Evolutionary conservation across 2,113 vertebrate species (phyloP), one percentile per base, ranked within the genome.

Genomic region (Struthidea cinerea): DNA sequence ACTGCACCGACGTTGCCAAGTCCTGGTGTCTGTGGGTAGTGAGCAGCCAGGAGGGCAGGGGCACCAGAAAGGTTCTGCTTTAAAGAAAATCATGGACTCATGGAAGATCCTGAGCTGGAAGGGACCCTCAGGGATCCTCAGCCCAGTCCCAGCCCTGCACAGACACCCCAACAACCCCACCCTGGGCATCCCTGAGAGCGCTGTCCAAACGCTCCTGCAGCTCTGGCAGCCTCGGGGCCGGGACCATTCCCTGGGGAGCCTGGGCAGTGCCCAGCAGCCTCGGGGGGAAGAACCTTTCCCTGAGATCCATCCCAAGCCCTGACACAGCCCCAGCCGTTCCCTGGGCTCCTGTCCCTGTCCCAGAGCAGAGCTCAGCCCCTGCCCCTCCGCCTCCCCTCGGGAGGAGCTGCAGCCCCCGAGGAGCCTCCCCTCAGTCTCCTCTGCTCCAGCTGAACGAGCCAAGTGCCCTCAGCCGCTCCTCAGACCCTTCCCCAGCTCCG

Each of bases 191-290:
- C 65, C 84, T 47, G 64, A 1, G 2, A 33, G 63, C 24, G 8
- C 1, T 67, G 50, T 4, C 60, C 70, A 75, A 65, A 57, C 8
- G 3, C 63, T 39, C 63, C 63, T 69, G 55, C 1, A 87, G 63
- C 84, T 87, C 39, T 87, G 84, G 71, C 84, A 86, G 61, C 84
- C 84, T 77, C 1, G 63, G 84, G 37, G 63, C 73, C 7, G 32
- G 44, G 71, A 20, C 52, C 73, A 87, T 59, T 67, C 63, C 71
- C 84, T 77, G 84, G 84, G 71, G 21, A 86, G 71, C 84, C 83
- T 68, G 84, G 32, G 8, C 84, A 86, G 63, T 77, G 84, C 69
- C 42, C 42, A 77, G 27, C 71, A 68, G 0, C 83, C 61, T 86
- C 44, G 55, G 44, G 83, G 71, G 44, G 26, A 42, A 76, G 71